Base-by-base conservation (phyloP, 2,888 invertebrate species). In the Coelinius sp. region DNA sequence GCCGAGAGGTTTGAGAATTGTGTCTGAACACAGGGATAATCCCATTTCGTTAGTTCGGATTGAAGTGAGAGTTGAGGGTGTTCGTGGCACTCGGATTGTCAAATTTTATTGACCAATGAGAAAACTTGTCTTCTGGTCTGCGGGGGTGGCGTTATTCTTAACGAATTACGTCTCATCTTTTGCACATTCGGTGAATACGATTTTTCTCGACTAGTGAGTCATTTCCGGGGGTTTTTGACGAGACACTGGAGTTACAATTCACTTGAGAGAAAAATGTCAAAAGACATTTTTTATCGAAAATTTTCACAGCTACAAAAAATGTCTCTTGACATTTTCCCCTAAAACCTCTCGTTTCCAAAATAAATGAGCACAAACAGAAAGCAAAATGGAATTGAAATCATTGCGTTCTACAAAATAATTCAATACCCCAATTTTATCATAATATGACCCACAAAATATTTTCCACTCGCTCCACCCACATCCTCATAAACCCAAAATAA, bases 21-120 rank as follows among this genome's bases (percentile, higher is more conserved):
- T 31, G 14, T 59, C 22, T 35, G 35, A 31, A 59, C 35, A 31
- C 20, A 17, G 31, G 59, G 59, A 8, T 59, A 35, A 35, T 59
- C 17, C 35, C 17, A 59, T 59, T 59, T 59, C 20, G 59, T 59
- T 59, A 59, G 59, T 59, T 12, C 59, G 31, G 31, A 17, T 59
- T 27, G 17, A n/a, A 31, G 20, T 17, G 59, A 59, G 17, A 31
- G 20, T 31, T 31, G 22, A 4, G 52, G 6, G 27, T 31, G 14
- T 10, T 12, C 59, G 20, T 31, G 17, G 14, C 10, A 20, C 17
- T 20, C 10, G 2, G 10, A 35, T n/a, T 59, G 59, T 5, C 7
- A 25, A 25, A 53, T 25, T 25, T 53, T 53, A 20, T 35, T 35
- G 14, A n/a, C 59, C 35, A 31, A 35, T 59, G 59, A 20, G 31